Base-by-base conservation (phyloP, 2,113 vertebrate species). In the Zingel zingel region DNA sequence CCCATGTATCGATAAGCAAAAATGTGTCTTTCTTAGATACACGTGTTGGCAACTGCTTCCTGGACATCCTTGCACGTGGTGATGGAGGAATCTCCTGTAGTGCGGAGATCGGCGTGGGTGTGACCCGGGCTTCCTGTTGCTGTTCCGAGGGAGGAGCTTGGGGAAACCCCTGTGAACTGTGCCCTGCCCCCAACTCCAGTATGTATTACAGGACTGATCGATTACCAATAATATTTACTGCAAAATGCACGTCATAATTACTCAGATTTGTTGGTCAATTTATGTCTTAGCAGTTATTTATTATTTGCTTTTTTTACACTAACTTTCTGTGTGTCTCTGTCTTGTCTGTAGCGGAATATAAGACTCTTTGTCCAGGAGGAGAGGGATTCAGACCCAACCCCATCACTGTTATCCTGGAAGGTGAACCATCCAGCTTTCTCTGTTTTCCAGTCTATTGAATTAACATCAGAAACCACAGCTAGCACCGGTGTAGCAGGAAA, bases 111-210 rank as follows among this genome's bases (percentile, higher is more conserved):
- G 98, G 98, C 1, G 97, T 97, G 2, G 97, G 97, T 0, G 96
- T 99, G 90, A 96, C 96, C 5, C 77, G 97, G 1, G 97, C 97
- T 0, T 98, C 97, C 47, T 99, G 97, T 87, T 99, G 98, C 89
- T 99, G 98, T 89, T 98, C 97, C 0, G 88, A 96, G 84, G 97
- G 97, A 43, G 94, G 90, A 14, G 97, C 97, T 0, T 99, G 98
- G 98, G 98, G 98, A 39, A 97, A 96, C 83, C 97, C 98, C 30
- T 99, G 98, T 3, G 97, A 99, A 94, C 95, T 96, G 0, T 99
- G 98, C 73, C 97, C 98, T 0, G 73, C 88, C 0, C 87, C 95
- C 88, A 98, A 99, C 91, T 96, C 97, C 5, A 97, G 97, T 99
- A 96, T 75, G 97, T 13, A 36, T 15, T 90, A 77, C 54, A 51